Base-by-base conservation (phyloP, 2,888 invertebrate species). In the Chymomyza amoena region DNA sequence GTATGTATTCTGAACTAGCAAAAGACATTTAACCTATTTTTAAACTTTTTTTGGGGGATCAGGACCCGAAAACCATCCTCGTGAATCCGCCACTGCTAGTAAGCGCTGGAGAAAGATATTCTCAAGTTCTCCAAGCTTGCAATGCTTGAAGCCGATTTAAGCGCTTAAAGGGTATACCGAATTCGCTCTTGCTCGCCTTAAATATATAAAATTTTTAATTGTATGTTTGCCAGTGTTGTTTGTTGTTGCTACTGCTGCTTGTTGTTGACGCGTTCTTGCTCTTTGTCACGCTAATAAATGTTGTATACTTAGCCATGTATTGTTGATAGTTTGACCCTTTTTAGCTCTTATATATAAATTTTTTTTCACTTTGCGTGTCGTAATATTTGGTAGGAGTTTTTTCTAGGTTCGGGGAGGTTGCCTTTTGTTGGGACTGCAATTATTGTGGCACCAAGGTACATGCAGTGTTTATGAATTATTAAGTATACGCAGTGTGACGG, bases 401-500 rank as follows among this genome's bases (percentile, higher is more conserved):
- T 45, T 45, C 39, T 45, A 45, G 39, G 39, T 45, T 15, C 6
- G 10, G 4, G 39, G 13, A 13, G 39, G 13, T 45, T 10, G 39
- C 39, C 39, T 45, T 45, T 45, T 45, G 39, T 45, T 45, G 39
- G 6, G 6, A 10, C 39, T 45, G 39, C 13, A 45, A 45, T 45
- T 45, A 45, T 13, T 45, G 39, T 45, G 39, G 39, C 39, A 45
- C 39, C 39, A 45, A 45, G 39, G 39, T 13, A 45, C 39, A 45
- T 45, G 39, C 39, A 45, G 39, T 45, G 57, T 25, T 25, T 77
- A 85, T 84, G 72, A 87, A 87, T 87, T 87, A 87, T 87, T 84
- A 83, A 85, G 83, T 87, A 84, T 84, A 84, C 85, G 83, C 83
- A 84, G 75, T 74, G 75, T 80, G 78, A 70, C 80, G 77, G 74